phyloP scores from a whole-genome alignment of 23 tunicate species.

The Ascidia mentula region DNA sequence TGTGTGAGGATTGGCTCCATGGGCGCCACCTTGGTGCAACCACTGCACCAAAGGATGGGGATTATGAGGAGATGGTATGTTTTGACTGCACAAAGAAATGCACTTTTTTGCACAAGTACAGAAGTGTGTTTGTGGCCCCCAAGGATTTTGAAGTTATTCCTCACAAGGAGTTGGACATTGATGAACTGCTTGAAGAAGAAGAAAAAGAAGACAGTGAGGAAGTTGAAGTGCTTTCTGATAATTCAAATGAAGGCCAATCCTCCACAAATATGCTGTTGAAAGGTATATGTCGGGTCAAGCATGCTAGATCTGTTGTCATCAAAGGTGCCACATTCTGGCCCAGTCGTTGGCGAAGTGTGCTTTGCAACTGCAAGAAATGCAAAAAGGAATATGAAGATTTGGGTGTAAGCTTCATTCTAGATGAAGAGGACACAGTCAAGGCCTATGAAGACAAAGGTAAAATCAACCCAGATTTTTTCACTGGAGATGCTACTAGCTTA shows the following conservation, averaged over 20 bases:
- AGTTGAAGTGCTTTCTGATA: background rate
- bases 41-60: constrained; percentile 18
- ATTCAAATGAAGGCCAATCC: background rate
- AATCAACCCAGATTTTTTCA: constrained; percentile 10
- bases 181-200: background rate
- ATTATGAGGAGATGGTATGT: constrained; percentile 87
- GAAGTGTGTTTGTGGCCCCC: constrained; percentile 33
- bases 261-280: background rate
- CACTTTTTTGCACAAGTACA: constrained; percentile 60
- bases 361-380: constrained; percentile 81
- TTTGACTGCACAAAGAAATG: constrained; percentile 58
- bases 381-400: constrained; percentile 27
- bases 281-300: constrained; percentile 18
- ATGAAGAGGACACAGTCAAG: constrained; percentile 62
- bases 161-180: background rate
- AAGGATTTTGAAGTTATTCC: constrained; percentile 27
- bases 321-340: constrained; percentile 90
- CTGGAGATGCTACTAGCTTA: constrained; percentile 10
- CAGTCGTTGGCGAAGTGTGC: constrained; percentile 40
- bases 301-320: constrained; percentile 22
- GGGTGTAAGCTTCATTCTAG: constrained; percentile 44
- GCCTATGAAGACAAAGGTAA: constrained; percentile 68
- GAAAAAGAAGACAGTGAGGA: background rate
- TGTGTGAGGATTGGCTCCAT: constrained; percentile 97
- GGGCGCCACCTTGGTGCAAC: constrained; percentile 64